A percentile compares a stretch with the other conserved stretches of the same genome.
phyloP scores from a whole-genome alignment of 1,140 invertebrate genomes.

The Eurytemora carolleeae region DNA sequence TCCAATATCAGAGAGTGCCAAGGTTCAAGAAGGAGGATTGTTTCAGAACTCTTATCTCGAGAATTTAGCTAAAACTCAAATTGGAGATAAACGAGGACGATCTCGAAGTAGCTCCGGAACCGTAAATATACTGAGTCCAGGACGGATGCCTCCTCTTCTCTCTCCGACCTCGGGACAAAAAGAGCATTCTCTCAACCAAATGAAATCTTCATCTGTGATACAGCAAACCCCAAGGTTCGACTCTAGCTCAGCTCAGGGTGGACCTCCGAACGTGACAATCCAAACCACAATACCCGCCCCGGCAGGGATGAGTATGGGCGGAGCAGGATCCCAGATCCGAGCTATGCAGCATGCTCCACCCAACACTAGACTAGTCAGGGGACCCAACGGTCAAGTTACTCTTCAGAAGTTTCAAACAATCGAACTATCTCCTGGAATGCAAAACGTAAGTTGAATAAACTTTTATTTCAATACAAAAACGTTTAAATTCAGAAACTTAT shows the following conservation, averaged over 20 bases:
- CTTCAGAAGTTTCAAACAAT: conserved; percentile 14
- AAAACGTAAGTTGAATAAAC: conserved; percentile 5
- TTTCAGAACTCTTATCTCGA: not conserved
- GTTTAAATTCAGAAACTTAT: not conserved
- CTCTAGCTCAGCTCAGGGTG: not conserved
- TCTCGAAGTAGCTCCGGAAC: not conserved
- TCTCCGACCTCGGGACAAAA: not conserved
- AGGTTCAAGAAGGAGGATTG: not conserved
- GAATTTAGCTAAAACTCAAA: not conserved
- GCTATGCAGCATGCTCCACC: conserved; percentile 4
- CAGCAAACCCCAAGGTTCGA: not conserved
- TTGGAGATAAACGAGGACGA: not conserved
- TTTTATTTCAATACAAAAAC: not conserved
- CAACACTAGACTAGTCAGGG: conserved; percentile 9
- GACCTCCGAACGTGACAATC: not conserved
- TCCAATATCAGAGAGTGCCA: not conserved
- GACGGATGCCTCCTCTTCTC: not conserved
- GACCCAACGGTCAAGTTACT: conserved; percentile 12
- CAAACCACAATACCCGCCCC: not conserved
- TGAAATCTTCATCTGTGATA: not conserved
- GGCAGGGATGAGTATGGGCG: not conserved
- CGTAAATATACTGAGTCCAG: not conserved
- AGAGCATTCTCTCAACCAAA: too few relatives aligned
- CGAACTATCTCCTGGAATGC: conserved; percentile 9
- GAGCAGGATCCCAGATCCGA: conserved; percentile 8